Conservation (phyloP, 2,888 invertebrate species). For the Neoitamus cyanurus region DNA sequence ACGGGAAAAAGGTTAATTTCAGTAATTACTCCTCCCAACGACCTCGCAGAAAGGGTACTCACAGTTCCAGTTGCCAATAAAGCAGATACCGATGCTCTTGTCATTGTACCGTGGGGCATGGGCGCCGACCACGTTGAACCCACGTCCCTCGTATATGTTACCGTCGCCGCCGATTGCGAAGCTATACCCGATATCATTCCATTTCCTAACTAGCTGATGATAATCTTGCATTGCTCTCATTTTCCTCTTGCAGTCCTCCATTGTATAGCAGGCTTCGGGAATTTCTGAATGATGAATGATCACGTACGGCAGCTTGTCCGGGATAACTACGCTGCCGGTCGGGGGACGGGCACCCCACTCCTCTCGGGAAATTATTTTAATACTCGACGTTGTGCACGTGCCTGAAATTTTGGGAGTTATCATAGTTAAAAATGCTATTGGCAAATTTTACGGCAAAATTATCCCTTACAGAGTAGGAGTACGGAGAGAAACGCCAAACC, state of each 20-base stretch:
- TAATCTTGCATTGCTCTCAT: constrained; percentile 75
- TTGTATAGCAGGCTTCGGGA: constrained; percentile 70
- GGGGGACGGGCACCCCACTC: constrained; percentile 72
- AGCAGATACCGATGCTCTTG: constrained; percentile 75
- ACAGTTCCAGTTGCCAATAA: constrained; percentile 70
- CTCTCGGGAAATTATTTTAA: constrained; percentile 62
- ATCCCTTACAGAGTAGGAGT: not conserved
- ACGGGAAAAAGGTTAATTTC: not conserved
- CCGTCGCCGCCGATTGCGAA: constrained; percentile 82
- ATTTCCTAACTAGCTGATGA: constrained; percentile 71
- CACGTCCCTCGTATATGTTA: constrained; percentile 76
- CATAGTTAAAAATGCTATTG: not conserved
- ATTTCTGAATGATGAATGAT: constrained; percentile 79
- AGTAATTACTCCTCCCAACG: not conserved
- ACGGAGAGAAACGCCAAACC: not conserved
- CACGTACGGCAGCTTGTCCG: constrained; percentile 73
- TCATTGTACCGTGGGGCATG: constrained; percentile 77
- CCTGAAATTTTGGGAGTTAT: not conserved
- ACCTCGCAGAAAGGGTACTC: not conserved
- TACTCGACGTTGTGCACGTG: not conserved
- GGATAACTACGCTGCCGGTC: constrained; percentile 64
- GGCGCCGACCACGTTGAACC: constrained; percentile 76
- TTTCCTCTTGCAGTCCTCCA: constrained; percentile 68
- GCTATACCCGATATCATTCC: constrained; percentile 78
- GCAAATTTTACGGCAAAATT: not conserved